phyloP scores from a whole-genome alignment of 1,140 invertebrate genomes.

The Rhizoglyphus robini region DNA sequence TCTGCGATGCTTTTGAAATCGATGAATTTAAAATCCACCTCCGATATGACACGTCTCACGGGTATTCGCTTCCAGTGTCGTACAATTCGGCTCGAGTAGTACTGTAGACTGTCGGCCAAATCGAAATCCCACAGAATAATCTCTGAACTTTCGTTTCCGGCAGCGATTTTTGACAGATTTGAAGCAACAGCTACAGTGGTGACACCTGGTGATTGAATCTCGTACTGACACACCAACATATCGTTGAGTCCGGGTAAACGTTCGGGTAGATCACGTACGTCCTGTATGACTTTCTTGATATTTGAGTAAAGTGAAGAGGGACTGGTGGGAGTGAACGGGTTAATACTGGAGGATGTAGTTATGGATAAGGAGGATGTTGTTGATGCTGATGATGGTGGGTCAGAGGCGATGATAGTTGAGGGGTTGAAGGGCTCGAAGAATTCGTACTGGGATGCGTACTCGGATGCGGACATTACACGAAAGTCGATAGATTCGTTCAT shows the following conservation, averaged over 20 bases:
- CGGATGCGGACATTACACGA: background rate
- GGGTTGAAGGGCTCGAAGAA: too few species aligned
- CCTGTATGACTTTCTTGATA: too few species aligned
- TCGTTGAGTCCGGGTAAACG: too few species aligned
- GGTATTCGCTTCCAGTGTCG: constrained; percentile 5
- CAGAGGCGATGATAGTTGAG: too few species aligned
- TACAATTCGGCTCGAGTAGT: background rate
- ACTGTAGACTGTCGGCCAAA: background rate
- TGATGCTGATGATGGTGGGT: too few species aligned
- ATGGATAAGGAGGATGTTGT: too few species aligned
- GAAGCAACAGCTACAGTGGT: background rate
- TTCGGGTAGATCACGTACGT: too few species aligned
- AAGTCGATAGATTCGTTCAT: constrained; percentile 7
- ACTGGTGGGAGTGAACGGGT: too few species aligned
- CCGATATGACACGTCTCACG: background rate
- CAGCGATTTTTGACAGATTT: background rate
- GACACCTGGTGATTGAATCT: background rate
- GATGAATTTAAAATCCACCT: background rate
- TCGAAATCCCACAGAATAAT: background rate
- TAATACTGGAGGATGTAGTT: too few species aligned
- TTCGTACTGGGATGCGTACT: too few species aligned
- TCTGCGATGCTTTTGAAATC: background rate
- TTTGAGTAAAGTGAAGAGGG: too few species aligned
- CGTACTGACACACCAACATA: background rate
- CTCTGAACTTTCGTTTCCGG: background rate